Evolutionary conservation across 2,113 vertebrate species (phyloP).

Genomic region (Megaleporinus macrocephalus): DNA sequence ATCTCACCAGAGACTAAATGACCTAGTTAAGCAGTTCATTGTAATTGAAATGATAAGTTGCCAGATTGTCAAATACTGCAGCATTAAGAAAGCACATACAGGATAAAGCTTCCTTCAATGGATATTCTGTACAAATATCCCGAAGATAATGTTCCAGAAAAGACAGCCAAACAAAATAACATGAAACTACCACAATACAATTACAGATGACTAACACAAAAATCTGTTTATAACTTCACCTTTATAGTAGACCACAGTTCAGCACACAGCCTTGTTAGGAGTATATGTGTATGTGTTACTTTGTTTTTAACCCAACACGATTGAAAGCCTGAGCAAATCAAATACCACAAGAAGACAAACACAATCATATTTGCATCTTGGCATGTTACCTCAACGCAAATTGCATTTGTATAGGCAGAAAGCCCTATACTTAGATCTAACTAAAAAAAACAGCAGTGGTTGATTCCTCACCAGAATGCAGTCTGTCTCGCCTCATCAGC

Average conservation of each 20-base stretch:
- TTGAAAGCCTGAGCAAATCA: too few species aligned
- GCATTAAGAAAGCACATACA: background rate
- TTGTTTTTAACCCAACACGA: too few species aligned
- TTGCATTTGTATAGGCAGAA: background rate
- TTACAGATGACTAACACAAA: background rate
- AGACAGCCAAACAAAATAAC: too few species aligned
- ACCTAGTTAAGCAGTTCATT: slow-evolving; percentile 36
- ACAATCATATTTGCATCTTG: background rate
- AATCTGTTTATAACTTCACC: background rate
- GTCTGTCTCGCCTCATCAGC: slow-evolving; percentile 1
- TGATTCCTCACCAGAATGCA: slow-evolving; percentile 36
- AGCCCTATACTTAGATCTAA: background rate
- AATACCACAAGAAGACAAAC: background rate
- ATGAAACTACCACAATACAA: too few species aligned
- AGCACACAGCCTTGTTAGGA: too few species aligned
- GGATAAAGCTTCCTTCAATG: background rate
- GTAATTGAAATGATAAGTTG: slow-evolving; percentile 3
- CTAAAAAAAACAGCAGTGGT: background rate
- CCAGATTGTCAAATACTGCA: background rate
- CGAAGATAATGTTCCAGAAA: background rate
- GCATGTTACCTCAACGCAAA: too few species aligned
- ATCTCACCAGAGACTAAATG: slow-evolving; percentile 25
- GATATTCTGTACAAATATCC: background rate
- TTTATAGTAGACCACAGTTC: too few species aligned
- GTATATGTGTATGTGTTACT: too few species aligned